phyloP scores from a whole-genome alignment of 2,888 invertebrate species.

The Poecilobothrus nobilitatus region DNA sequence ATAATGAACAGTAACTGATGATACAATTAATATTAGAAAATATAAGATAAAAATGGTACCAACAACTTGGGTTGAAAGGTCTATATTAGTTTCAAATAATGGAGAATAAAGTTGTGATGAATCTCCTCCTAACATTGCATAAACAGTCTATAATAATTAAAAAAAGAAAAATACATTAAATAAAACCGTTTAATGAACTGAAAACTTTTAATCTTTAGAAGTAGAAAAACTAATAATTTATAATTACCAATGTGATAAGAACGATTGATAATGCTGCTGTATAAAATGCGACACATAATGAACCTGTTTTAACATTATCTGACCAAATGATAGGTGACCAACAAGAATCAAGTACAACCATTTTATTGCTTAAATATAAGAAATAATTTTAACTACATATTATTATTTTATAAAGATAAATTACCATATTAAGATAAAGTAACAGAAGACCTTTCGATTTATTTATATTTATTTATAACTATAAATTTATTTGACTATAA shows the following conservation, averaged over 20 bases:
- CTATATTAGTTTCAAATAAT: constrained; percentile 77
- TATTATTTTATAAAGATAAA: no score
- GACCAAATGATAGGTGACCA: constrained; percentile 88
- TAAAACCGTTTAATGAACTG: no score
- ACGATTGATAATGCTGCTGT: constrained; percentile 65
- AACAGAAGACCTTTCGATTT: no score
- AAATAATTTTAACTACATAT: no score
- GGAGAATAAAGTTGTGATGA: constrained; percentile 83
- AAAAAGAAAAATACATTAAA: not conserved
- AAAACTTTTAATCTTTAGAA: no score
- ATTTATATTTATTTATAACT: no score
- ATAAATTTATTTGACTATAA: no score
- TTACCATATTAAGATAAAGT: no score
- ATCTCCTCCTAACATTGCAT: constrained; percentile 79
- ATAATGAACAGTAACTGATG: constrained; percentile 44
- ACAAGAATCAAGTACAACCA: constrained; percentile 67
- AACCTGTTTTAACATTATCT: constrained; percentile 65
- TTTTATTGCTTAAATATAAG: constrained; percentile 38
- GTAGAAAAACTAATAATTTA: constrained; percentile 6
- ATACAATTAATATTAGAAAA: constrained; percentile 44
- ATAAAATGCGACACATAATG: constrained; percentile 70
- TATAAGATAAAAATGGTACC: constrained; percentile 47
- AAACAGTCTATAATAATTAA: constrained; percentile 49
- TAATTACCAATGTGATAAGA: constrained; percentile 53
- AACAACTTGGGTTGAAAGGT: constrained; percentile 59